Evolutionary conservation across 2,797 vertebrate genomes (phyloP).

Genomic region (Emydoidea blandingii): DNA sequence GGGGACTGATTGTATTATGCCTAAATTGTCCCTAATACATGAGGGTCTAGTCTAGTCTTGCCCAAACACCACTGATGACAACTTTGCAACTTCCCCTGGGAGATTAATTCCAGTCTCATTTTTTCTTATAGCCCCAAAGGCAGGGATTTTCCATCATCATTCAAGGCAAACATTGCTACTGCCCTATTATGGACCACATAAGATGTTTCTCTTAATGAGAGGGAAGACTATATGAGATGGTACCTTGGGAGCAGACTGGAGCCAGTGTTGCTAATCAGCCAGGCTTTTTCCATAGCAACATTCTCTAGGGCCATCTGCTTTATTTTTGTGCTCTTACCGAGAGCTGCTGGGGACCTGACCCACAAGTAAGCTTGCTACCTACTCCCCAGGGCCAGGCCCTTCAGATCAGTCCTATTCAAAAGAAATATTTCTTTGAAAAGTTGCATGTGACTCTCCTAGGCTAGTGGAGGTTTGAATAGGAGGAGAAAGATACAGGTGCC

Average conservation of each 20-base stretch:
- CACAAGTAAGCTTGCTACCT: neutral
- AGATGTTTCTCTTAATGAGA: neutral
- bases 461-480: neutral
- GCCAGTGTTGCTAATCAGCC: slow-evolving; percentile 21
- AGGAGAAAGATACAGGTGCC: neutral
- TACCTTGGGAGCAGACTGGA: slow-evolving; percentile 11
- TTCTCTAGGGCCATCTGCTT: slow-evolving; percentile 15
- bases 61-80: rapidly evolving
- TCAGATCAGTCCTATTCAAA: neutral
- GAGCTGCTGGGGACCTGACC: slow-evolving; percentile 21
- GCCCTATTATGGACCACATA: neutral
- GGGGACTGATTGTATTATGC: neutral
- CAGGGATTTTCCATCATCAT: neutral
- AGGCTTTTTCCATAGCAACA: slow-evolving; percentile 19
- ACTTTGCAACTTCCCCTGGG: neutral
- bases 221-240: neutral
- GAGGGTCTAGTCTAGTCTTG: neutral
- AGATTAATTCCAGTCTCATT: neutral
- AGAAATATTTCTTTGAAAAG: neutral
- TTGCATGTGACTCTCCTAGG: neutral
- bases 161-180: neutral
- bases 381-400: neutral
- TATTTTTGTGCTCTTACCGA: slow-evolving; percentile 57
- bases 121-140: neutral
- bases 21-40: neutral